Conservation (phyloP, 2,888 invertebrate species). For the Biston stratarius region DNA sequence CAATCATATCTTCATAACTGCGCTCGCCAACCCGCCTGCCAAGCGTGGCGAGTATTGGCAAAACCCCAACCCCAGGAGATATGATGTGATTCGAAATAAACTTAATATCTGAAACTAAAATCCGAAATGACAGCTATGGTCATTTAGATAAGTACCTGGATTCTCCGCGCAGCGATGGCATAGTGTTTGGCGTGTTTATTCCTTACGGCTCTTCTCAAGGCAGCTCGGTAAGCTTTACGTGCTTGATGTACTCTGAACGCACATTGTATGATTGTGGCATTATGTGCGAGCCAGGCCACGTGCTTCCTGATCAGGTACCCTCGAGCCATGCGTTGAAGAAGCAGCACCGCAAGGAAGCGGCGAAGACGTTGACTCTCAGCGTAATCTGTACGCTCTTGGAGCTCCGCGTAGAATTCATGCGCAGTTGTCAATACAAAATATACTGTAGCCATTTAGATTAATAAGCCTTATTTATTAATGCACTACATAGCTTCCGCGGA, state of each 20-base stretch:
- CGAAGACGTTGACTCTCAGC: slow-evolving; percentile 63
- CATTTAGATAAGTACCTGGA: slow-evolving; percentile 64
- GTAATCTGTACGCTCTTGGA: slow-evolving; percentile 63
- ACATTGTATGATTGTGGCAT: slow-evolving; percentile 74
- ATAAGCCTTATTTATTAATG: no score
- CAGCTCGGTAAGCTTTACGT: slow-evolving; percentile 63
- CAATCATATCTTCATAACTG: no score
- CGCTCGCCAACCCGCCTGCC: no score
- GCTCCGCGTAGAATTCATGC: slow-evolving; percentile 61
- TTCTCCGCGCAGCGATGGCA: slow-evolving; percentile 63
- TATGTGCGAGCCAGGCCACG: slow-evolving; percentile 68
- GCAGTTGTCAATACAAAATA: slow-evolving; percentile 57
- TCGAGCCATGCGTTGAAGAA: slow-evolving; percentile 69
- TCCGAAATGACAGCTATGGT: slow-evolving; percentile 5
- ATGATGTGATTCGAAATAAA: no score
- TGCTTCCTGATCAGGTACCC: slow-evolving; percentile 74
- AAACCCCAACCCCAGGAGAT: no score
- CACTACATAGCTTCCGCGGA: background rate
- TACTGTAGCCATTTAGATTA: slow-evolving; percentile 70
- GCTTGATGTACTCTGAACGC: slow-evolving; percentile 71
- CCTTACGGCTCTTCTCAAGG: slow-evolving; percentile 68
- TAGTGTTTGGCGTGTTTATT: slow-evolving; percentile 71
- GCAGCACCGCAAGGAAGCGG: slow-evolving; percentile 66
- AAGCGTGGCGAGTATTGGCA: no score
- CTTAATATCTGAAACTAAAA: background rate